Evolutionary conservation across 2,888 invertebrate genomes (phyloP).

Genomic region (Koerneria pararmatus): DNA sequence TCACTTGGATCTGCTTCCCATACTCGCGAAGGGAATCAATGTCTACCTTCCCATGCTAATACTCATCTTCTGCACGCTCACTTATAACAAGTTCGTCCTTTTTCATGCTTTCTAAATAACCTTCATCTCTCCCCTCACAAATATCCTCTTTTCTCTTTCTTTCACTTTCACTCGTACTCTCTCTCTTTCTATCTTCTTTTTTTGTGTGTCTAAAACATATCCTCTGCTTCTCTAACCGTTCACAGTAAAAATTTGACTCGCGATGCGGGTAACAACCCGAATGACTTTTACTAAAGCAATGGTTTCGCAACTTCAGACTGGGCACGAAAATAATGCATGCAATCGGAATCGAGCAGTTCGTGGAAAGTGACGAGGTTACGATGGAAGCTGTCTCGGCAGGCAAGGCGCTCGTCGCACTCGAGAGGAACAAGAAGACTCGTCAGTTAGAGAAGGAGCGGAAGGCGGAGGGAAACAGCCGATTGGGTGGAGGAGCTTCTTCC

Average conservation of each 20-base stretch:
- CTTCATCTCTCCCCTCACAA: neutral
- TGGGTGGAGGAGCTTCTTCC: too few relatives aligned
- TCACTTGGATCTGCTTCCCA: conserved; percentile 94
- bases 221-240: too few relatives aligned
- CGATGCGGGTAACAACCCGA: neutral
- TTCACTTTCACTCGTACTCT: too few relatives aligned
- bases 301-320: too few relatives aligned
- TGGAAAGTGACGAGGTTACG: conserved; percentile 78
- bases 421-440: conserved; percentile 37
- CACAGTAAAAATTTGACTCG: too few relatives aligned
- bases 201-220: too few relatives aligned
- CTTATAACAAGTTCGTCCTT: conserved; percentile 61
- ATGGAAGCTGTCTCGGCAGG: conserved; percentile 41
- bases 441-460: conserved; percentile 25
- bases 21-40: conserved; percentile 95
- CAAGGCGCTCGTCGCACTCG: conserved; percentile 39
- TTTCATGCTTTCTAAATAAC: neutral
- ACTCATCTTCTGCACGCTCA: conserved; percentile 83
- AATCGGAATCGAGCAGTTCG: conserved; percentile 93
- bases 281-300: too few relatives aligned
- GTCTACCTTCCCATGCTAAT: conserved; percentile 98
- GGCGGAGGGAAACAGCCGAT: neutral
- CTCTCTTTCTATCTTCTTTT: neutral
- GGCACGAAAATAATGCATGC: conserved; percentile 84
- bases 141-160: neutral